phyloP scores from a whole-genome alignment of 2,797 vertebrate species.

The Hirundo rustica region DNA sequence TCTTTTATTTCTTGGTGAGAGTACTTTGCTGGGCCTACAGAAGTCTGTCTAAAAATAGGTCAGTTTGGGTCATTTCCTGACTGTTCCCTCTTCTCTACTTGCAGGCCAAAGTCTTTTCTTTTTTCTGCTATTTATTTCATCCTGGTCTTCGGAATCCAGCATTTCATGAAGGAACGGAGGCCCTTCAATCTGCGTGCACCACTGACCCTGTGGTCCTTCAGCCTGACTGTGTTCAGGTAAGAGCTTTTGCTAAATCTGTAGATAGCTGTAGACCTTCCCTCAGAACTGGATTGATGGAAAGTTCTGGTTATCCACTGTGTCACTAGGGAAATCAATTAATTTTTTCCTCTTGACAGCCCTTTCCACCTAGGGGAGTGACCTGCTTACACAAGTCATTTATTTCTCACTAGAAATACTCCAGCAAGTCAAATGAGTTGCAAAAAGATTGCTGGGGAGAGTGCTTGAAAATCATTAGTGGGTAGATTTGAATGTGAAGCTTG shows the following conservation, averaged over 20 bases:
- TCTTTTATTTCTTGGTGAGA: neutral
- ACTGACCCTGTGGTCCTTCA: neutral
- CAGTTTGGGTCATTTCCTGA: neutral
- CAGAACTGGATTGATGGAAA: neutral
- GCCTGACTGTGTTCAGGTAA: neutral
- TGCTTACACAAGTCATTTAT: neutral
- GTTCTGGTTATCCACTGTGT: neutral
- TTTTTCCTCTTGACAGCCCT: neutral
- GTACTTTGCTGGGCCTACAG: neutral
- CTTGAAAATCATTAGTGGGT: neutral
- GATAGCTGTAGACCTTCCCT: neutral
- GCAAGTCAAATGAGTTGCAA: neutral
- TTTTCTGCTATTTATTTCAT: neutral
- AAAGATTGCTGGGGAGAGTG: neutral
- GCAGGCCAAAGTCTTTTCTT: neutral
- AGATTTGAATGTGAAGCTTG: neutral
- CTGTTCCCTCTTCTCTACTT: neutral
- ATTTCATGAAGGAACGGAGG: neutral
- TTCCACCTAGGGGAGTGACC: neutral
- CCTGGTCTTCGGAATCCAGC: neutral
- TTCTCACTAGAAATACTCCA: neutral
- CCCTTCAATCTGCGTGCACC: neutral
- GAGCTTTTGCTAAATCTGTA: neutral
- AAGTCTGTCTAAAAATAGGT: neutral
- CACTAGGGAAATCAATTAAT: neutral